These are phyloP conservation scores for Pteronotus mesoamericanus DNA, from an alignment of 2,797 vertebrate species.

Conservation along the genomic window DNA sequence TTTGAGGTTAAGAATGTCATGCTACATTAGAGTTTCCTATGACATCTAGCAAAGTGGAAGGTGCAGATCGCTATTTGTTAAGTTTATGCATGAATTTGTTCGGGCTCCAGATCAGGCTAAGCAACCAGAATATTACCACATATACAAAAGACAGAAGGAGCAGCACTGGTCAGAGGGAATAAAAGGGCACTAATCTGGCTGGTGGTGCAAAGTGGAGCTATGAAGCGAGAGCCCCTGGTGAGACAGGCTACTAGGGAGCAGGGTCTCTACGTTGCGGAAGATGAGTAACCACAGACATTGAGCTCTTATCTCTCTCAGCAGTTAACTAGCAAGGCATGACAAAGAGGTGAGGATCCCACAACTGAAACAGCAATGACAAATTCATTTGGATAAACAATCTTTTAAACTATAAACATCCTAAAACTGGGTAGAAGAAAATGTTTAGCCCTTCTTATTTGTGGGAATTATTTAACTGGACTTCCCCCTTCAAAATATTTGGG, in stretches of 20 bases:
- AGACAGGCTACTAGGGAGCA: not conserved
- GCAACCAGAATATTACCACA: not conserved
- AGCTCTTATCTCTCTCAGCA: not conserved
- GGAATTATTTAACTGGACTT: not conserved
- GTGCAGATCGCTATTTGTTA: not conserved
- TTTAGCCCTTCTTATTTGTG: not conserved
- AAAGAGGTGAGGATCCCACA: not conserved
- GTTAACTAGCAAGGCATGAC: not conserved
- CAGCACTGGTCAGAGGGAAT: not conserved
- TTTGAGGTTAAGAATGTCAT: not conserved
- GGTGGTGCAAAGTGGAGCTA: not conserved
- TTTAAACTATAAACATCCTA: not conserved
- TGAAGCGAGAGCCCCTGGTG: not conserved
- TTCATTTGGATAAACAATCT: not conserved
- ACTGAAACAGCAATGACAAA: not conserved
- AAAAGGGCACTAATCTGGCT: not conserved
- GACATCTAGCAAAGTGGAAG: not conserved
- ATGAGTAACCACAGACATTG: not conserved
- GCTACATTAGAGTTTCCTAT: not conserved
- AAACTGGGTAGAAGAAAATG: not conserved
- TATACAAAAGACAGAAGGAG: not conserved
- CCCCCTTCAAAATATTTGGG: not conserved
- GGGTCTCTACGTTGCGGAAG: not conserved
- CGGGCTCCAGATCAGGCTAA: not conserved
- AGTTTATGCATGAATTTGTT: not conserved